These are phyloP conservation scores for Pollachius pollachius DNA, from an alignment of 2,113 vertebrate species.

Conservation along the genomic window DNA sequence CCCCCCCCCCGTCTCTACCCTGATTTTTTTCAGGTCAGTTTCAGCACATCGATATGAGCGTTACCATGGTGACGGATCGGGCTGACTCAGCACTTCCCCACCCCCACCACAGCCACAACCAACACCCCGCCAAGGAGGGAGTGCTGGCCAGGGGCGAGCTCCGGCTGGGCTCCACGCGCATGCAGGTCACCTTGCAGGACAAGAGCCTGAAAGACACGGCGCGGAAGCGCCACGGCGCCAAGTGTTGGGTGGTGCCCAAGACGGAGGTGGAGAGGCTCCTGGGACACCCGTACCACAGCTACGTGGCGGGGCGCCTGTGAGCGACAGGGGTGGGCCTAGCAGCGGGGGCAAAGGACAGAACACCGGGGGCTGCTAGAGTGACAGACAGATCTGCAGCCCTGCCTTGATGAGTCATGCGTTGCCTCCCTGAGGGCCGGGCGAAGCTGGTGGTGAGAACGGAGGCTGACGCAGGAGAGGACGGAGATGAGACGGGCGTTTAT, in stretches of 20 bases:
- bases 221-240: conserved; percentile 57
- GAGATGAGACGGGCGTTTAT: too few species aligned
- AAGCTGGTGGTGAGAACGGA: too few species aligned
- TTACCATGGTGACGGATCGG: conserved; percentile 39
- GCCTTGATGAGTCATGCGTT: too few species aligned
- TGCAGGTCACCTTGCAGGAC: conserved; percentile 69
- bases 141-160: conserved; percentile 47
- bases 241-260: conserved; percentile 79
- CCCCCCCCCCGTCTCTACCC: not conserved
- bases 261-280: conserved; percentile 70
- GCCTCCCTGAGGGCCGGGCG: too few species aligned
- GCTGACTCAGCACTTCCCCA: conserved; percentile 9
- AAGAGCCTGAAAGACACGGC: conserved; percentile 75
- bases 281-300: conserved; percentile 71
- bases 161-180: conserved; percentile 48
- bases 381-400: too few species aligned
- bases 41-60: conserved; percentile 66
- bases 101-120: not conserved
- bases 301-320: conserved; percentile 65
- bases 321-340: not conserved
- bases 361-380: too few species aligned
- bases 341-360: too few species aligned
- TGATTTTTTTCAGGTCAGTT: conserved; percentile 71
- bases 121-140: conserved; percentile 21
- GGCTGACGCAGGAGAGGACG: too few species aligned